Base-by-base conservation (phyloP, 1,140 invertebrate genomes). In the Heliothis virescens region DNA sequence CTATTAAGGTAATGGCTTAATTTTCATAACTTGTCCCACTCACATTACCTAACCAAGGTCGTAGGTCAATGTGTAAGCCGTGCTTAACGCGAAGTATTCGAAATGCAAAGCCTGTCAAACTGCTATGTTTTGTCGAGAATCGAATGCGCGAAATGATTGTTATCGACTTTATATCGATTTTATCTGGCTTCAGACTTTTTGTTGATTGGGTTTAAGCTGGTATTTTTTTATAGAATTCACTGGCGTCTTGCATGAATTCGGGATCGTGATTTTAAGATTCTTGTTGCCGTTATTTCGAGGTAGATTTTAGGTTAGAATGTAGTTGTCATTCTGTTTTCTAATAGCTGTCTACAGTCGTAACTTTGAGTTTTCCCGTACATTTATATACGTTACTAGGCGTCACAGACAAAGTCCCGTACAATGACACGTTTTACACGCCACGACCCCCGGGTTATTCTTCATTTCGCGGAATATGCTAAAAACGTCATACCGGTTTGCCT, bases 381-480 rank as follows among this genome's bases (percentile, higher is more conserved):
- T 75, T 62, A 75, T 52, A 15, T 73, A 34, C 65, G 21, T 69
- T 75, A 48, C 41, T 65, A 76, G 72, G 62, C 55, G 53, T 53
- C 65, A 69, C 55, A 48, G 57, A 16, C 53, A 12, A 74, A 60
- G 77, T 87, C 83, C 86, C 86, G 83, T 85, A 82, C 41, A 65
- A 34, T 80, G 86, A 81, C 86, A 87, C 74, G 80, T 87, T 84
- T 86, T 84, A 87, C 84, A 84, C 82, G 84, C 77, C 77, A 65
- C 72, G 72, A 80, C 79, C 82, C 75, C 59, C 53, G 72, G 79
- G 79, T 87, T 84, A 87, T 84, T 84, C 83, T 83, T 77, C 75
- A 72, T 79, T 86, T 87, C 84, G 74, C 71, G 67, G 83, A 83
- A 85, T 81, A 67, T 75, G 69, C 57, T 81, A 82, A 83, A 80